Evolutionary conservation across 2,113 vertebrate genomes (phyloP), one percentile per base, ranked within the genome.

Genomic region (Apus apus): DNA sequence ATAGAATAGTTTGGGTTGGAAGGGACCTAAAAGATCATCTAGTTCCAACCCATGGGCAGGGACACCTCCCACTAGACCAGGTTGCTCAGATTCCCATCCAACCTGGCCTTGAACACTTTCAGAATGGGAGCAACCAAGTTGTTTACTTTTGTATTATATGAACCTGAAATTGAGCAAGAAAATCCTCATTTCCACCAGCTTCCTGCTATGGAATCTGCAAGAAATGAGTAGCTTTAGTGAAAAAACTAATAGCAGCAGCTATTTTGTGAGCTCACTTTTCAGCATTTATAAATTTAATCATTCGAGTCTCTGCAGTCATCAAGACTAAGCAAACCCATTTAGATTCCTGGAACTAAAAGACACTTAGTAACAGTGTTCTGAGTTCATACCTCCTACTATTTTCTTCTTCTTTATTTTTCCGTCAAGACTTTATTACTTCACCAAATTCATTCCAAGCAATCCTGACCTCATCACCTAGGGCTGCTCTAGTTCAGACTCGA

Each of bases 391-490:
- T 95, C 92, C 92, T 68, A 85, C 92, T 68, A 78, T 21, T 94
- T 92, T 73, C 48, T 65, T 87, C 89, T 56, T 81, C 80, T 87
- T 93, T 93, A 90, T 85, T 83, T 89, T 96, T 76, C 70, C 82
- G 95, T 89, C 85, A 91, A 94, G 94, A 92, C 62, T 96, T 95
- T 85, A 96, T 94, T 94, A 96, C 77, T 80, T 67, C 81, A 29
- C 81, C 87, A 95, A 96, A 94, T 73, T 90, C 95, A 91, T 94
- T 92, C 90, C 12, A 53, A 94, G 84, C 72, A 87, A 88, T 92
- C 85, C 80, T 96, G 94, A 96, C 95, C 95, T 95, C 92, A 87
- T 81, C 91, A 95, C 93, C 91, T 83, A 95, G 73, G 88, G 90
- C 74, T 91, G 80, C 79, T 89, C 53, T 90, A 87, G 62, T 82